phyloP scores from a whole-genome alignment of 2,888 invertebrate genomes.

The Rotaria sp. region DNA sequence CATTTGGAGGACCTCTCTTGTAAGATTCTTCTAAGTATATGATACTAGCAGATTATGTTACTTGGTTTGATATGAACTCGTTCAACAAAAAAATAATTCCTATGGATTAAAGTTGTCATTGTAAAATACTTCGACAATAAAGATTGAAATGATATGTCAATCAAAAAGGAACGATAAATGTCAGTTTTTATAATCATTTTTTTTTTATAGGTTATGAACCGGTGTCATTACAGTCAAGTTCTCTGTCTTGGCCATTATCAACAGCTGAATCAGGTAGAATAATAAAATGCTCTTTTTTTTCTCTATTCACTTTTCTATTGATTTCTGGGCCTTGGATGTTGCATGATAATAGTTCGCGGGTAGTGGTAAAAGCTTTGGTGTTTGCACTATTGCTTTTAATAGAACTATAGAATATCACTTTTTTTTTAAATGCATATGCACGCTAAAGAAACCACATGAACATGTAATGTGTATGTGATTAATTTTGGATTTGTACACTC shows the following conservation, averaged over 20 bases:
- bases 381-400: neutral
- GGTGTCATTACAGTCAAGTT: constrained; percentile 1
- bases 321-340: neutral
- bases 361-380: neutral
- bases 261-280: neutral
- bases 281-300: neutral
- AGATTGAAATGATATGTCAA: neutral
- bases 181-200: neutral
- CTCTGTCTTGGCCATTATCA: neutral
- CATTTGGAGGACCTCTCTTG: no score
- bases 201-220: neutral
- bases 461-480: neutral
- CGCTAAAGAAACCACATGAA: neutral
- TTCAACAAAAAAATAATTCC: no score
- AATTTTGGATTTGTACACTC: neutral
- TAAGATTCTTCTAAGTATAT: no score
- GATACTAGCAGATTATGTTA: no score
- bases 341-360: neutral
- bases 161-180: neutral
- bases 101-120: neutral
- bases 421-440: neutral
- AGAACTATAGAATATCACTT: neutral
- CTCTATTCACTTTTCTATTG: neutral
- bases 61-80: no score
- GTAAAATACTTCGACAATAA: neutral